These are phyloP conservation scores for Thrips palmi DNA, from an alignment of 1,140 invertebrate species.

Conservation along the genomic window DNA sequence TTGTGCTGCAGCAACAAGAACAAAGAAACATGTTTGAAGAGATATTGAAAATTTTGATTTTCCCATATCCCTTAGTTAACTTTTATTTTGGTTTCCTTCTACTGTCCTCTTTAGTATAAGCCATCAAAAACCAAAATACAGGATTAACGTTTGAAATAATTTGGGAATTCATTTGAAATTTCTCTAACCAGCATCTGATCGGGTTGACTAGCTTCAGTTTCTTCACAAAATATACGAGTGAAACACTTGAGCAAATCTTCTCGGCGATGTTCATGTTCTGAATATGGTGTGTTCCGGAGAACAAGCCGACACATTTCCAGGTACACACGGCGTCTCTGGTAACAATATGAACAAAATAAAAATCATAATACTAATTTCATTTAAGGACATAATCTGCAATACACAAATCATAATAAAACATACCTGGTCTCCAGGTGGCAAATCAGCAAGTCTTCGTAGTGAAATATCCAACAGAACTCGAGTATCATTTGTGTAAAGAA, in stretches of 20 bases:
- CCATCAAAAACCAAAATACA: no score
- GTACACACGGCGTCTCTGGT: constrained; percentile 49
- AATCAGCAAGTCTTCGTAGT: constrained; percentile 67
- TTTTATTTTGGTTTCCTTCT: no score
- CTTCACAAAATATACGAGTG: constrained; percentile 66
- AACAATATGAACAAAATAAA: constrained; percentile 14
- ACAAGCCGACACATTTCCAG: constrained; percentile 56
- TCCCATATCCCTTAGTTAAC: no score
- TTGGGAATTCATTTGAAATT: constrained; percentile 68
- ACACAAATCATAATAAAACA: constrained; percentile 15
- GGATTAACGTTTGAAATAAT: constrained; percentile 43
- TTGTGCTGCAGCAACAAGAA: no score
- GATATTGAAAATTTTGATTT: no score
- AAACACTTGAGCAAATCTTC: constrained; percentile 64
- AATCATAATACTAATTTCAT: constrained; percentile 9
- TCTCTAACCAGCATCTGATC: constrained; percentile 59
- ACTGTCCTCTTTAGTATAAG: no score
- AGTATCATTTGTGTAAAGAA: constrained; percentile 86
- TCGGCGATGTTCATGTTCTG: constrained; percentile 49
- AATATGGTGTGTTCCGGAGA: constrained; percentile 54
- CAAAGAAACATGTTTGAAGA: no score
- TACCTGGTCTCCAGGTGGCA: constrained; percentile 73
- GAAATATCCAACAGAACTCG: constrained; percentile 86
- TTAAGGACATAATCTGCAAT: constrained; percentile 2
- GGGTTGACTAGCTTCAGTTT: constrained; percentile 43